Evolutionary conservation across 2,797 vertebrate species (phyloP), one percentile per base, ranked within the genome.

Genomic region (Lagocephalus sceleratus): DNA sequence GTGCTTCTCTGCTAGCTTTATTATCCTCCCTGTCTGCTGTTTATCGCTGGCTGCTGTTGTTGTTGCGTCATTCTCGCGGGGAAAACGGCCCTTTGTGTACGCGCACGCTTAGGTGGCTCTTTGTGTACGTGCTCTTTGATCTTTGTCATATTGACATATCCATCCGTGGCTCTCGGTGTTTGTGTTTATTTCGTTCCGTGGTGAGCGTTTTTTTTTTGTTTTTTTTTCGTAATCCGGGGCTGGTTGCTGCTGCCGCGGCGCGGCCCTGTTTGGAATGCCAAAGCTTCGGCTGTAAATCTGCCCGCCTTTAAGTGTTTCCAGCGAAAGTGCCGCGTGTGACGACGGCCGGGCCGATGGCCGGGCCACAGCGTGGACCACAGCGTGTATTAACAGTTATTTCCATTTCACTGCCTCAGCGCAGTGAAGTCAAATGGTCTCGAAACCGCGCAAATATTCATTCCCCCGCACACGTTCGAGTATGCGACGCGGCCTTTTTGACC

Each of bases 1-100:
- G n/a, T n/a, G n/a, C n/a, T n/a, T n/a, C n/a, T n/a, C n/a, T n/a
- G n/a, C n/a, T n/a, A n/a, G n/a, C n/a, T n/a, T n/a, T n/a, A n/a
- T 40, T n/a, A 5, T 16, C 8, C 16, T 17, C 8, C 16, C 39
- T 10, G 17, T 44, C 5, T 20, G 10, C 17, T n/a, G 40, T 44
- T 20, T 22, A 53, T 44, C 39, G 49, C 58, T 51, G 11, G 16
- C 1, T 65, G 47, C 48, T 51, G 42, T 56, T 62, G n/a, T n/a
- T n/a, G n/a, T 23, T 63, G 46, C 22, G 44, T 32, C 40, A 42
- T 26, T 45, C n/a, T 47, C 17, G 55, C 43, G 52, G 57, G 22
- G 61, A 21, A 47, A 58, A 22, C 57, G 40, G 23, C 20, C 45
- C 32, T 61, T 25, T 10, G 20, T 47, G 15, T 58, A 20, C 40